These are phyloP conservation scores for Agrotis exclamationis DNA, from an alignment of 2,888 invertebrate species.

Conservation along the genomic window DNA sequence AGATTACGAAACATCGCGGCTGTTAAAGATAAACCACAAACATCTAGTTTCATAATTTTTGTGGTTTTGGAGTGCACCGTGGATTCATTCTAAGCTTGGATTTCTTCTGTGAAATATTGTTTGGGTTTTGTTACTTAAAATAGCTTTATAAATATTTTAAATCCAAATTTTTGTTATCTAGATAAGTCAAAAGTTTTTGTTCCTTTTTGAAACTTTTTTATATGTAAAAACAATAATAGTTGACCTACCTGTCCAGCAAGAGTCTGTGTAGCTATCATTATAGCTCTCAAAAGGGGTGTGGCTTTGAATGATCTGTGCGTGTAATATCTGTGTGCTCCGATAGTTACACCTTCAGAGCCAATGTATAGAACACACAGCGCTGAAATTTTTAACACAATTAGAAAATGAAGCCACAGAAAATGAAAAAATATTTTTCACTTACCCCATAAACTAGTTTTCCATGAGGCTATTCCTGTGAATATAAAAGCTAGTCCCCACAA, in stretches of 20 bases:
- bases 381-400: conserved; percentile 44
- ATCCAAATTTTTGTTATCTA: too few species aligned
- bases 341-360: conserved; percentile 93
- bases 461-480: conserved; percentile 62
- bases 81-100: not conserved
- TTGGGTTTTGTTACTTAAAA: conserved; percentile 10
- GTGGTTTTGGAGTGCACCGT: conserved; percentile 23
- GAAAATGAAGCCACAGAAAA: too few species aligned
- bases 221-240: not conserved
- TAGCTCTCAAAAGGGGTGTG: conserved; percentile 90
- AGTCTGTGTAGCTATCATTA: conserved; percentile 93
- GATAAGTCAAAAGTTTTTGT: too few species aligned
- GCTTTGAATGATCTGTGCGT: conserved; percentile 95
- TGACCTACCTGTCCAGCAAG: conserved; percentile 70
- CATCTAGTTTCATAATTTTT: conserved; percentile 28
- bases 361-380: conserved; percentile 44
- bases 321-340: conserved; percentile 96
- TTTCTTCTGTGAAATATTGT: not conserved
- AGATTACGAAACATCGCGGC: conserved; percentile 26
- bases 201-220: too few species aligned
- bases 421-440: conserved; percentile 47
- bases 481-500: conserved; percentile 81
- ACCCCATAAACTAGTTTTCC: conserved; percentile 62
- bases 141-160: conserved; percentile 3
- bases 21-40: conserved; percentile 32